Percentiles rank a stretch among this genome's conserved stretches.
Evolutionary conservation across 2,888 invertebrate genomes (phyloP).

Genomic region (Rhynchonema sp.): DNA sequence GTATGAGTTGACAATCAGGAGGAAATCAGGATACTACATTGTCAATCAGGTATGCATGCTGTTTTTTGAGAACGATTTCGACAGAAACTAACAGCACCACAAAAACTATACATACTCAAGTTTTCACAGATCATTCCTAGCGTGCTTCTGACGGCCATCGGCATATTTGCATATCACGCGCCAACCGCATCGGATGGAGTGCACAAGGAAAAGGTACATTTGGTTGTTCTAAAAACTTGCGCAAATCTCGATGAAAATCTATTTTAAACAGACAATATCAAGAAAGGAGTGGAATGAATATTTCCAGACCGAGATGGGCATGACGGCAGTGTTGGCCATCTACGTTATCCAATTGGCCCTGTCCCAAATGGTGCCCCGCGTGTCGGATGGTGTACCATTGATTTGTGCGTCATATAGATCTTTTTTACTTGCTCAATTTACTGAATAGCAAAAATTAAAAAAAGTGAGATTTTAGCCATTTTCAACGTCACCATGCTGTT

Average conservation of each 20-base stretch:
- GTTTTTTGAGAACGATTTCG: too few species aligned
- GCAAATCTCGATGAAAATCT: too few species aligned
- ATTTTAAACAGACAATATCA: too few species aligned
- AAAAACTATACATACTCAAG: too few species aligned
- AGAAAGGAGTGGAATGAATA: too few species aligned
- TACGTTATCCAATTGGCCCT: background rate
- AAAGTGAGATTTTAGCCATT: background rate
- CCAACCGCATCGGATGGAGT: background rate
- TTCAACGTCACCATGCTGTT: background rate
- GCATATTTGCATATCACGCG: background rate
- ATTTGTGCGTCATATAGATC: background rate
- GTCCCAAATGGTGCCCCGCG: background rate
- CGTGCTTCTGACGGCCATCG: background rate
- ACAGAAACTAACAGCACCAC: too few species aligned
- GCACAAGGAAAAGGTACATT: background rate
- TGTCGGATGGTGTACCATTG: background rate
- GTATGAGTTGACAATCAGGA: too few species aligned
- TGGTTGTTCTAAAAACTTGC: background rate
- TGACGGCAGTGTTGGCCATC: background rate
- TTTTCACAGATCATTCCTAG: background rate
- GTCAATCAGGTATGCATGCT: too few species aligned
- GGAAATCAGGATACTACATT: too few species aligned
- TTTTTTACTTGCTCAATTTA: background rate
- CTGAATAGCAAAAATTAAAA: background rate
- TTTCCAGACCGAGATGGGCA: background rate